Evolutionary conservation across 2,888 invertebrate species (phyloP).

Genomic region (Stomorhina lunata): DNA sequence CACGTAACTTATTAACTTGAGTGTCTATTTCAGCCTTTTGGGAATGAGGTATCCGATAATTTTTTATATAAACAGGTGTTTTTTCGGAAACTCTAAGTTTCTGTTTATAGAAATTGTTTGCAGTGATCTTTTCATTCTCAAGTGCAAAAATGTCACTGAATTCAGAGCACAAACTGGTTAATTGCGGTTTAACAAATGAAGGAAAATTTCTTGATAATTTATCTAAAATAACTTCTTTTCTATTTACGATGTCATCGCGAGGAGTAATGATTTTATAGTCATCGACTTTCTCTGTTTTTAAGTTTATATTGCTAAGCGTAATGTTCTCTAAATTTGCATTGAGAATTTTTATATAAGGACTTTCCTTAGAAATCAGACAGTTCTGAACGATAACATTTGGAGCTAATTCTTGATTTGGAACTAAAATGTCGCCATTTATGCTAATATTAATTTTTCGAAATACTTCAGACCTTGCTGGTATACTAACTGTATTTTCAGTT

Average conservation of each 20-base stretch:
- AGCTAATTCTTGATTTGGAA: not conserved
- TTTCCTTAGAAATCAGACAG: not conserved
- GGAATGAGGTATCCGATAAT: not conserved
- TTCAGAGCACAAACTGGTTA: not conserved
- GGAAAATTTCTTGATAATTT: slow-evolving; percentile 2
- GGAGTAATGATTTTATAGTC: not conserved
- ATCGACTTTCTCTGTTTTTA: not conserved
- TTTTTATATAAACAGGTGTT: not conserved
- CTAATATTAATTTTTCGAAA: not conserved
- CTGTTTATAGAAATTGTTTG: slow-evolving; percentile 8
- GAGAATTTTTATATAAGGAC: not conserved
- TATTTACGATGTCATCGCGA: not conserved
- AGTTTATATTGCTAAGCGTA: not conserved
- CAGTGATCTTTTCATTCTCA: not conserved
- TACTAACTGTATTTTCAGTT: not conserved
- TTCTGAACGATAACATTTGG: slow-evolving; percentile 10
- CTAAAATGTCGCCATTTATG: not conserved
- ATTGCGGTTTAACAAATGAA: not conserved
- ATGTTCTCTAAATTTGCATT: not conserved
- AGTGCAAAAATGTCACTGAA: slow-evolving; percentile 4
- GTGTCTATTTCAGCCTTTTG: not conserved
- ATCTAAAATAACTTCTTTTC: not conserved
- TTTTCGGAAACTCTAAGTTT: slow-evolving; percentile 3
- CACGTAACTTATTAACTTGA: not conserved
- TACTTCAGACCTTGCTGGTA: not conserved